phyloP scores from a whole-genome alignment of 1,140 invertebrate species.

The Bacillus rossius region DNA sequence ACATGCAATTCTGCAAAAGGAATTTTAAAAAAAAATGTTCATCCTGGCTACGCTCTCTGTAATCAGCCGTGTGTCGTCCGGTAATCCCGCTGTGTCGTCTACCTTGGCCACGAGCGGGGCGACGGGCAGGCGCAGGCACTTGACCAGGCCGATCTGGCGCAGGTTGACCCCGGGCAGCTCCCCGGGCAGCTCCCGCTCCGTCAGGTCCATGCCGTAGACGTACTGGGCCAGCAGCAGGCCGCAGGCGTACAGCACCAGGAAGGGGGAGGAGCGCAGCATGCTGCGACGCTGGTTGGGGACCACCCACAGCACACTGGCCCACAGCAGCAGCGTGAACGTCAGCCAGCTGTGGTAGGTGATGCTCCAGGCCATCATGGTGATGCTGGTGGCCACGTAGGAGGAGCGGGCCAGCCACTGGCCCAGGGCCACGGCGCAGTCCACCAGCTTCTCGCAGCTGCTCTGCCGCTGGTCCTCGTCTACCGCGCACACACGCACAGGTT shows the following conservation, averaged over 20 bases:
- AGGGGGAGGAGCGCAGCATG: constrained; percentile 86
- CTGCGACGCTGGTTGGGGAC: constrained; percentile 85
- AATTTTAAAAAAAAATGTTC: too few species aligned
- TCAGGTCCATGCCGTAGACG: constrained; percentile 8
- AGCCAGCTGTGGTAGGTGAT: constrained; percentile 98
- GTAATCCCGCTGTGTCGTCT: too few species aligned
- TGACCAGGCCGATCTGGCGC: constrained; percentile 80
- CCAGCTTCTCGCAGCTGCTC: constrained; percentile 52
- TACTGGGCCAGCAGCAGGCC: constrained; percentile 67
- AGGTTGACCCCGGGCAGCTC: constrained; percentile 57
- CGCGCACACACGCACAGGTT: too few species aligned
- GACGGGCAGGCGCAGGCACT: constrained; percentile 59
- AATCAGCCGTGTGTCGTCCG: too few species aligned
- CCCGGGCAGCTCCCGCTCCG: neutral
- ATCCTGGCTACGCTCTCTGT: too few species aligned
- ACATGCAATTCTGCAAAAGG: too few species aligned
- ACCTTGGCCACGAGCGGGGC: constrained; percentile 79
- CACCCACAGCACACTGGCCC: constrained; percentile 95
- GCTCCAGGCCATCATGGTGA: constrained; percentile 86
- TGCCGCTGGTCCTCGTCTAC: constrained; percentile 49
- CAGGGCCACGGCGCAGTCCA: constrained; percentile 57
- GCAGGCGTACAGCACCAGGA: constrained; percentile 86
- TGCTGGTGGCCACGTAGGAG: constrained; percentile 82
- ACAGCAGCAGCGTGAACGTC: constrained; percentile 88
- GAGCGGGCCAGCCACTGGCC: constrained; percentile 69